A percentile compares a stretch with the other conserved stretches of the same genome.
phyloP scores from a whole-genome alignment of 2,113 vertebrate species.

The Bostrychus sinensis region DNA sequence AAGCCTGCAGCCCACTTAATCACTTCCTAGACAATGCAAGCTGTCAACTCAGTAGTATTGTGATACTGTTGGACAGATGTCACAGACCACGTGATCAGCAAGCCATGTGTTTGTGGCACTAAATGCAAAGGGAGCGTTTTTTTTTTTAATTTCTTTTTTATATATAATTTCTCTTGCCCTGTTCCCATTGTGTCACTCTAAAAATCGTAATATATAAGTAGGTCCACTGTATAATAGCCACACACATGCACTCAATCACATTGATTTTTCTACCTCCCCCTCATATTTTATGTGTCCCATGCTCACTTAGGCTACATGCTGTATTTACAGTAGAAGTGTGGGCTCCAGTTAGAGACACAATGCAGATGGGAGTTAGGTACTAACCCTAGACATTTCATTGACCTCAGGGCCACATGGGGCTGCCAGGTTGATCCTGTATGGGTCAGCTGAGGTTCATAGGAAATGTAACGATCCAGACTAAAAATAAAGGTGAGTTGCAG shows the following conservation, averaged over 20 bases:
- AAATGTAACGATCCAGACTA: background rate
- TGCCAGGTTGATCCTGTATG: background rate
- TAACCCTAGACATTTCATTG: background rate
- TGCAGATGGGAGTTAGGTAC: conserved; percentile 22
- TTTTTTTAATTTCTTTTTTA: conserved; percentile 22
- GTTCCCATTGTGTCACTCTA: background rate
- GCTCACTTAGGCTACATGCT: background rate
- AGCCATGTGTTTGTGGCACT: conserved; percentile 39
- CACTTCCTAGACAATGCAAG: conserved; percentile 52
- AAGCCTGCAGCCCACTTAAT: conserved; percentile 36
- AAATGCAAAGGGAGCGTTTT: conserved; percentile 24
- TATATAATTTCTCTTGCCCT: conserved; percentile 18
- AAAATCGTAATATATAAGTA: conserved; percentile 23
- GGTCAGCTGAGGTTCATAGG: background rate
- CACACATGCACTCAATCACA: conserved; percentile 28
- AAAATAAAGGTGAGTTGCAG: background rate
- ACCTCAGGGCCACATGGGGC: background rate
- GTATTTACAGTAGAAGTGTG: conserved; percentile 40
- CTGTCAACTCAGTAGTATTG: conserved; percentile 53
- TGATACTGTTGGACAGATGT: conserved; percentile 55
- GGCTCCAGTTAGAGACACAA: conserved; percentile 11
- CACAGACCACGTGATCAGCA: conserved; percentile 44
- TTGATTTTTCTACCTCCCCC: conserved; percentile 24
- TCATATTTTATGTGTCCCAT: conserved; percentile 3
- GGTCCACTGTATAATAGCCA: conserved; percentile 27